Base-by-base conservation (phyloP, 1,140 invertebrate genomes). In the Pogonomyrmex barbatus region DNA sequence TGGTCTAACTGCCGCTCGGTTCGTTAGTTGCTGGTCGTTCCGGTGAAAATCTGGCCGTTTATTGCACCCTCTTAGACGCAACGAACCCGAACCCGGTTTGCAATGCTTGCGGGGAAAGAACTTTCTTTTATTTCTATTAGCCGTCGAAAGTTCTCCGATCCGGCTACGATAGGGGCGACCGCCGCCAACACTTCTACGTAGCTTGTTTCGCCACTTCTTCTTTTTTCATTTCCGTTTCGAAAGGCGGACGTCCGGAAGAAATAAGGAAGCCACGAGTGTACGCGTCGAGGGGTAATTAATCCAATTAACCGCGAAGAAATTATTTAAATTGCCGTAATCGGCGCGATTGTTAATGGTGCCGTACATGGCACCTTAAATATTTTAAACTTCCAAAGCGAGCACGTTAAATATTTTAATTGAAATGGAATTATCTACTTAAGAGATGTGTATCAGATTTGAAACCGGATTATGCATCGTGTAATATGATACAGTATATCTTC, bases 11-110 rank as follows among this genome's bases (percentile, higher is more conserved):
- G 79, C 88, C 68, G 62, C 70, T 87, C 56, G 89, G 89, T 89
- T 90, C 89, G 89, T 90, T 90, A 90, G 89, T 50, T 63, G 88
- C 45, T 67, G 79, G 86, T 85, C 88, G 88, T 90, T 90, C 62
- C 60, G 68, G 50, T 81, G 89, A 90, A 90, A 90, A 90, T 90
- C 89, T 90, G 88, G 75, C 78, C 89, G 88, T 90, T 90, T 90
- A 90, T 90, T 90, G 89, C 89, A 87, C 86, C 88, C 89, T 85
- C 89, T 90, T 90, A 87, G 89, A 90, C 67, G 81, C 89, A 90
- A 90, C 89, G 88, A 90, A 85, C 89, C 86, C 58, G 86, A 90
- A 90, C 68, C 68, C 88, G 50, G 54, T 39, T 78, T 87, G 78
- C 89, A 81, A 75, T 54, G 86, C 70, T 62, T 62, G 70, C 36